Evolutionary conservation across 2,888 invertebrate genomes (phyloP).

Genomic region (Xylophagus ater): DNA sequence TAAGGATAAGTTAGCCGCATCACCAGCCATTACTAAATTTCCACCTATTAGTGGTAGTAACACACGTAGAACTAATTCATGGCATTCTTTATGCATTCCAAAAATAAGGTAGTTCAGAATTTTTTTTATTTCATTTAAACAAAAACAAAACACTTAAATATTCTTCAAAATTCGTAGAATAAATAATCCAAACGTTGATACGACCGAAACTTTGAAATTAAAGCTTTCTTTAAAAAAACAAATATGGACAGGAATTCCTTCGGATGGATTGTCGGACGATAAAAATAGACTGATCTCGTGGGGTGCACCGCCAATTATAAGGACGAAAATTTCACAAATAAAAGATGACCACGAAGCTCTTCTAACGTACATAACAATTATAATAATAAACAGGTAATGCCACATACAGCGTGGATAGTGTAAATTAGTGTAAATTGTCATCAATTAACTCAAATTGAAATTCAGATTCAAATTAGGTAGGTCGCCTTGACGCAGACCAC

Average conservation of each 20-base stretch:
- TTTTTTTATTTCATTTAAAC: too few species aligned
- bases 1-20: constrained; percentile 6
- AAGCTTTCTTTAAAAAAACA: constrained; percentile 60
- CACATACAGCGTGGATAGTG: too few species aligned
- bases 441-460: too few species aligned
- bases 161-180: constrained; percentile 4
- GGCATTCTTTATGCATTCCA: constrained; percentile 32
- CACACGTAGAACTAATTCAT: constrained; percentile 32
- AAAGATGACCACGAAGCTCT: constrained; percentile 49
- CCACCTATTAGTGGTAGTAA: constrained; percentile 20
- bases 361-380: constrained; percentile 40
- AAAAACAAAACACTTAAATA: background rate
- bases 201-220: constrained; percentile 42
- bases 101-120: constrained; percentile 24
- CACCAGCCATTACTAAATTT: constrained; percentile 20
- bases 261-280: constrained; percentile 31
- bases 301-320: constrained; percentile 49
- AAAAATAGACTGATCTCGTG: constrained; percentile 48
- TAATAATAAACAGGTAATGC: too few species aligned
- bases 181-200: constrained; percentile 9
- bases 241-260: constrained; percentile 57
- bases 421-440: too few species aligned
- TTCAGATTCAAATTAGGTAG: too few species aligned
- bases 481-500: too few species aligned
- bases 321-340: constrained; percentile 20